Evolutionary conservation across 2,797 vertebrate species (phyloP), one percentile per base, ranked within the genome.

Genomic region (Notolepis coatsorum): DNA sequence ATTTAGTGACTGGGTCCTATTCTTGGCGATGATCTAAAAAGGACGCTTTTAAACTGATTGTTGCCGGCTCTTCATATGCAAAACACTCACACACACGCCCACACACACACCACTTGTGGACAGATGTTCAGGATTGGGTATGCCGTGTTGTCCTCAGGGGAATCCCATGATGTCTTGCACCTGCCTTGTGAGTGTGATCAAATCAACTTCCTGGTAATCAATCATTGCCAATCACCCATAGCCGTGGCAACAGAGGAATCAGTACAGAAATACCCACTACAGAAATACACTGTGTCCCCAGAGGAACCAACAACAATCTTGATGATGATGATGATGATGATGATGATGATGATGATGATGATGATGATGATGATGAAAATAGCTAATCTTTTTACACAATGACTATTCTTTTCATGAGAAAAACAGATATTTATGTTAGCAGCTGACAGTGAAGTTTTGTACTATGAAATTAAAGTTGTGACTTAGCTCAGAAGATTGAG

Each of bases 31-130:
- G 55, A 27, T 30, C 42, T 68, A 18, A 84, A 73, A 82, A 84
- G 86, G n/a, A n/a, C 78, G 73, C 74, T 79, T 84, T 86, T 86
- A 79, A 82, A 71, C 82, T 82, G 82, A 85, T 85, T 86, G 84
- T 82, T 80, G 70, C 73, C 71, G 27, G 42, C 63, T 50, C 71
- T 63, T 66, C 12, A 65, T n/a, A n/a, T 84, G 80, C 84, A 80
- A 86, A 83, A 82, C 74, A 13, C 10, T 39, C 5, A 30, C 24
- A 42, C 55, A 42, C 42, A 24, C 54, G 51, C 18, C 38, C 2
- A 12, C n/a, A 30, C 41, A 52, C 41, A 61, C 61, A 17, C n/a
- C 45, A 13, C 63, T 43, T 57, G 48, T 54, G 54, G 64, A 77
- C 79, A 83, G 69, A 86, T 86, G 84, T 84, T 76, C 73, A 68